A percentile compares a stretch with the other conserved stretches of the same genome.
Conservation (phyloP, 1,140 invertebrate genomes). For the Lasaia peninsularis region DNA sequence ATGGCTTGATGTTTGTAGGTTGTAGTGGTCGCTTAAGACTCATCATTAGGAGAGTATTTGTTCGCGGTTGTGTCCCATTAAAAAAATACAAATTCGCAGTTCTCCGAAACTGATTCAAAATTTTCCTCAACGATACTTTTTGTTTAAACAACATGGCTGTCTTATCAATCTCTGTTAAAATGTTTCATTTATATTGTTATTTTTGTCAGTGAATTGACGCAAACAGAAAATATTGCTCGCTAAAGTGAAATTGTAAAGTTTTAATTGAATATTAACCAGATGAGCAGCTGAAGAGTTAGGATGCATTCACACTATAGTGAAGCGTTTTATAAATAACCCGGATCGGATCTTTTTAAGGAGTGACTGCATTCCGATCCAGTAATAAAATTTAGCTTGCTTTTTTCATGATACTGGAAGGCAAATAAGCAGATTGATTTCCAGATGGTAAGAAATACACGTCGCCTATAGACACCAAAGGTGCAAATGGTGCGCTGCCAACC, state of each 20-base stretch:
- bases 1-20: too few species aligned
- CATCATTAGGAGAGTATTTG: too few species aligned
- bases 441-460: too few species aligned
- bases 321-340: background rate
- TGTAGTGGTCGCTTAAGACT: too few species aligned
- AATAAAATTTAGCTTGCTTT: background rate
- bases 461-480: too few species aligned
- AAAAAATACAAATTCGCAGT: too few species aligned
- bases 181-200: conserved; percentile 28
- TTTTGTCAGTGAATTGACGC: conserved; percentile 28
- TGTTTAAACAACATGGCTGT: conserved; percentile 8
- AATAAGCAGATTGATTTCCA: too few species aligned
- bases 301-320: background rate
- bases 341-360: too few species aligned
- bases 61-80: too few species aligned
- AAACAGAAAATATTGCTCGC: conserved; percentile 50
- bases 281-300: conserved; percentile 31
- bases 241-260: conserved; percentile 53
- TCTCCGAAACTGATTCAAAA: background rate
- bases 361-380: too few species aligned
- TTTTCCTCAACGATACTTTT: background rate
- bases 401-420: too few species aligned
- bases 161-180: conserved; percentile 26
- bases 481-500: too few species aligned
- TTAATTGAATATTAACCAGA: conserved; percentile 63